These are phyloP conservation scores for Coregonus clupeaformis DNA, from an alignment of 2,113 vertebrate species.

Conservation along the genomic window DNA sequence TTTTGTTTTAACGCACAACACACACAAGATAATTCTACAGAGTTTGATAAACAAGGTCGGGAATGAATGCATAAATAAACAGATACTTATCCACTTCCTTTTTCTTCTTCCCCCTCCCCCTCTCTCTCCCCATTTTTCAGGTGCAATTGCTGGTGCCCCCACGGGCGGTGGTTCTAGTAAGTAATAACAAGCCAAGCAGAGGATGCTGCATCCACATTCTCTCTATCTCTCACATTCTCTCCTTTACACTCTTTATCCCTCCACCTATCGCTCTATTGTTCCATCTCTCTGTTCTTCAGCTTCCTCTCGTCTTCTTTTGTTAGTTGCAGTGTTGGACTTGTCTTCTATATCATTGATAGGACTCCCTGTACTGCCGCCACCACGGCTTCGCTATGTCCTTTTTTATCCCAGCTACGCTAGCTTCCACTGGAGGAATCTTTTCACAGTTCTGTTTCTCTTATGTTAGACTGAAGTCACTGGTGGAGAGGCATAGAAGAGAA, in stretches of 20 bases:
- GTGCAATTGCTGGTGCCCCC: slow-evolving; percentile 72
- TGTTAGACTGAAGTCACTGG: slow-evolving; percentile 59
- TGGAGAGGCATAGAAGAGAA: slow-evolving; percentile 45
- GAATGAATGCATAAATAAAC: slow-evolving; percentile 67
- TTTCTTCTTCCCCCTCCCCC: slow-evolving; percentile 21
- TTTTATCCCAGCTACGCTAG: slow-evolving; percentile 68
- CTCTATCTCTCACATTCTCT: slow-evolving; percentile 34
- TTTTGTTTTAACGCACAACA: neutral
- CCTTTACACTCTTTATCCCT: slow-evolving; percentile 29
- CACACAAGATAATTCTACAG: neutral
- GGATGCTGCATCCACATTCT: neutral
- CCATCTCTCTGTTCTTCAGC: slow-evolving; percentile 18
- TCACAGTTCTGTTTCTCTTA: slow-evolving; percentile 61
- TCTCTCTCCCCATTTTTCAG: slow-evolving; percentile 60
- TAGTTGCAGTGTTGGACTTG: slow-evolving; percentile 58
- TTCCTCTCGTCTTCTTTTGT: slow-evolving; percentile 48
- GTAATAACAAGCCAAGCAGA: slow-evolving; percentile 48
- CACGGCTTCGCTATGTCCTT: slow-evolving; percentile 61
- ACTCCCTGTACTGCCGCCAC: slow-evolving; percentile 51
- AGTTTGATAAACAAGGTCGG: slow-evolving; percentile 57
- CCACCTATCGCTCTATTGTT: slow-evolving; percentile 13
- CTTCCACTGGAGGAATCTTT: slow-evolving; percentile 68
- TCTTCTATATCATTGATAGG: slow-evolving; percentile 74
- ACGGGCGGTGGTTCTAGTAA: slow-evolving; percentile 73
- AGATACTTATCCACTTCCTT: slow-evolving; percentile 49